Conservation (phyloP, 23 tunicate species). For the Styela plicata region DNA sequence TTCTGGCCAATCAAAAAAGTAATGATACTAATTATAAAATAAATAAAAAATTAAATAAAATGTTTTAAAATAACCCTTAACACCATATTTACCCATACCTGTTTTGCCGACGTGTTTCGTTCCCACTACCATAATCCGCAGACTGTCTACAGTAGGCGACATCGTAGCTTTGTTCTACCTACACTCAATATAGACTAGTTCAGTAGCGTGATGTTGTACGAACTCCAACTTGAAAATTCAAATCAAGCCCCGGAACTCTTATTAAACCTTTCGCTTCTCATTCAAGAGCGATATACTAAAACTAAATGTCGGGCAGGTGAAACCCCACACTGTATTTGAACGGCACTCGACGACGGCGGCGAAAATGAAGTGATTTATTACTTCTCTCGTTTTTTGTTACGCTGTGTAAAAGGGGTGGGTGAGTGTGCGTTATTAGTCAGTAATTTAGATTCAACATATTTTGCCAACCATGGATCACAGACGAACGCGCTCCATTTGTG, state of each 20-base stretch:
- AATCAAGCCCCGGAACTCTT: background rate
- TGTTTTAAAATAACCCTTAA: too few species aligned
- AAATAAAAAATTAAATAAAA: too few species aligned
- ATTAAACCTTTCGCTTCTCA: background rate
- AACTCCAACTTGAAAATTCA: too few species aligned
- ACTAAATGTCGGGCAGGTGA: background rate
- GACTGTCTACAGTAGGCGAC: constrained; percentile 39
- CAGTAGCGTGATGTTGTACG: too few species aligned
- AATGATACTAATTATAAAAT: too few species aligned
- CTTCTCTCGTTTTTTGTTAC: background rate
- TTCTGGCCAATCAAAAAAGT: too few species aligned
- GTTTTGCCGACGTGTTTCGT: constrained; percentile 71
- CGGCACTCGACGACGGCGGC: background rate
- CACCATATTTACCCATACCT: constrained; percentile 47
- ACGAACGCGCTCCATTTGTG: too few species aligned
- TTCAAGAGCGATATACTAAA: background rate
- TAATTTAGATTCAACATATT: too few species aligned
- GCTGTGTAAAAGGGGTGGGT: too few species aligned
- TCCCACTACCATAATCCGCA: constrained; percentile 83
- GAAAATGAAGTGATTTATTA: background rate
- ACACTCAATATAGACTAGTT: too few species aligned
- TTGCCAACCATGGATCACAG: too few species aligned
- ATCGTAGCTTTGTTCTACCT: background rate
- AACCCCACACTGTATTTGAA: background rate
- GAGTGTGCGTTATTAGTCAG: too few species aligned